Evolutionary conservation across 2,888 invertebrate species (phyloP).

Genomic region (Dichetophora obliterata): DNA sequence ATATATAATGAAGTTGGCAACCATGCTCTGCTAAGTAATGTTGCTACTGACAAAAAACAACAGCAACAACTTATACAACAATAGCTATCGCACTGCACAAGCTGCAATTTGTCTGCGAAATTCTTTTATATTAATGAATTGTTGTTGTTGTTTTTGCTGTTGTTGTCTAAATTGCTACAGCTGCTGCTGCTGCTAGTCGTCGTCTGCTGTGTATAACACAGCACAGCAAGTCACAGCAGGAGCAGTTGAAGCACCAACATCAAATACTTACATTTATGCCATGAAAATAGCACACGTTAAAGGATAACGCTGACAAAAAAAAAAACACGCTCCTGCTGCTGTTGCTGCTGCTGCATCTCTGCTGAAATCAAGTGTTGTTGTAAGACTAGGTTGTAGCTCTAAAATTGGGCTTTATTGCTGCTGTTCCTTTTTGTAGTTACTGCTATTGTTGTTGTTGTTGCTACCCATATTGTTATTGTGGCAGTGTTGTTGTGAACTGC

Average conservation of each 20-base stretch:
- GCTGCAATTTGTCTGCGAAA: conserved; percentile 29
- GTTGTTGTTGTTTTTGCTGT: not conserved
- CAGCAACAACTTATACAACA: conserved; percentile 36
- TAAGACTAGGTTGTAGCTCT: conserved; percentile 20
- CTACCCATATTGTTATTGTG: conserved; percentile 38
- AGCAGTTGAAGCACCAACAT: conserved; percentile 12
- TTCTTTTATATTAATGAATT: conserved; percentile 15
- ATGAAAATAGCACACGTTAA: conserved; percentile 50
- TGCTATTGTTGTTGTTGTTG: conserved; percentile 41
- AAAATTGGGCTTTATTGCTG: conserved; percentile 24
- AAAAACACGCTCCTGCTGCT: not conserved
- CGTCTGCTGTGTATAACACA: no score
- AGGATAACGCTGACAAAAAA: not conserved
- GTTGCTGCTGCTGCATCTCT: conserved; percentile 30
- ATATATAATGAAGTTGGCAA: no score
- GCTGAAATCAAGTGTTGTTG: conserved; percentile 43
- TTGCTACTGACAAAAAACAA: conserved; percentile 21
- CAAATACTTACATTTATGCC: conserved; percentile 55
- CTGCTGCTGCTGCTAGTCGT: no score
- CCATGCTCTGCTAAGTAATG: no score
- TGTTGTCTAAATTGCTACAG: not conserved
- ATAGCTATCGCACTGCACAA: conserved; percentile 45
- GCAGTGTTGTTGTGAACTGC: conserved; percentile 37
- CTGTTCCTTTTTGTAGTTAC: conserved; percentile 13
- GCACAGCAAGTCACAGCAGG: not conserved